These are phyloP conservation scores for Octopus bimaculoides DNA, from an alignment of 1,140 invertebrate species.

Conservation along the genomic window DNA sequence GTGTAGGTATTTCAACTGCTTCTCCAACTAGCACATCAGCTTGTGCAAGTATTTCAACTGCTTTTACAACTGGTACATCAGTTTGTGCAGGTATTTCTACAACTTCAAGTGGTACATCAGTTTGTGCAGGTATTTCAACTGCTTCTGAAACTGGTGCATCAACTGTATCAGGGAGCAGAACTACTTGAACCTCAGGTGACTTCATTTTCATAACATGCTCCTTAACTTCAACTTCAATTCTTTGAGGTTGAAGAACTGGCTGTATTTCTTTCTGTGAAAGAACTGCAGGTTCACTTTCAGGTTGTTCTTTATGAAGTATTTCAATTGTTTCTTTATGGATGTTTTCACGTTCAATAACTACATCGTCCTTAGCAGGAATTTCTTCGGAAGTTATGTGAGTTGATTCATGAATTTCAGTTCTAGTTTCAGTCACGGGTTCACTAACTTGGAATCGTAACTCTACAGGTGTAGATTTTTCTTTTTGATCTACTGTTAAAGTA, in stretches of 20 bases:
- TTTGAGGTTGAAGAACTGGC: not conserved
- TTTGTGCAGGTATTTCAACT: conserved; percentile 19
- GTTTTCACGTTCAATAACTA: conserved; percentile 23
- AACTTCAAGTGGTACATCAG: conserved; percentile 20
- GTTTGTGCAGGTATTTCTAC: conserved; percentile 12
- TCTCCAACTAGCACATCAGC: conserved; percentile 18
- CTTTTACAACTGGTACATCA: conserved; percentile 13
- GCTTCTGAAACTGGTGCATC: conserved; percentile 11
- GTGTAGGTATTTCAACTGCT: conserved; percentile 23
- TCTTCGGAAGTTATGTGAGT: conserved; percentile 34
- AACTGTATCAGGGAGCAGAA: not conserved
- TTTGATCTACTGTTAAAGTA: conserved; percentile 32
- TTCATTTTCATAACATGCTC: conserved; percentile 7
- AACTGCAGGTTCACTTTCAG: conserved; percentile 11
- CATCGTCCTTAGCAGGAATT: conserved; percentile 23
- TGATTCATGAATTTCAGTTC: conserved; percentile 39
- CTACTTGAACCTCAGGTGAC: not conserved
- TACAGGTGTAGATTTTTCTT: conserved; percentile 35
- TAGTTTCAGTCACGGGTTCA: conserved; percentile 28
- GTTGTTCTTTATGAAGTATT: conserved; percentile 33
- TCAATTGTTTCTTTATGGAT: conserved; percentile 49
- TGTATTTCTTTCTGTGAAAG: not conserved
- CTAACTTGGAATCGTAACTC: conserved; percentile 38
- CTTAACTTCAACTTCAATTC: conserved; percentile 14
- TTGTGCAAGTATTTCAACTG: conserved; percentile 17